Base-by-base conservation (phyloP, 1,140 invertebrate species). In the Semibalanus balanoides region DNA sequence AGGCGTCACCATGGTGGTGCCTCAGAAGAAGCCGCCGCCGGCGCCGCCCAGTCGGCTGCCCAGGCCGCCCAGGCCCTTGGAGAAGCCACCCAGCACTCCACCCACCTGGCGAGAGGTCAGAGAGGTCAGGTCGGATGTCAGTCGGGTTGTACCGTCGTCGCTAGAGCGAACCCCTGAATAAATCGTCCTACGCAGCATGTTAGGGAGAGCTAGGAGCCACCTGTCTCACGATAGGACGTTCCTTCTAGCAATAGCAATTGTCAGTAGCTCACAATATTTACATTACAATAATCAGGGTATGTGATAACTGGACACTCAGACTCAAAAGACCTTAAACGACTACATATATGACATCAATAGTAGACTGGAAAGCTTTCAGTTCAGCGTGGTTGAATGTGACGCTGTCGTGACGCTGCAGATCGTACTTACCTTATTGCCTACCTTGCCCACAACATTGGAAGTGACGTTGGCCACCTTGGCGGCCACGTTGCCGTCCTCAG, bases 391-490 rank as follows among this genome's bases (percentile, higher is more conserved):
- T n/a, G n/a, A n/a, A n/a, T n/a, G n/a, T n/a, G n/a, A n/a, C n/a
- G n/a, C n/a, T n/a, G n/a, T n/a, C n/a, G n/a, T n/a, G n/a, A n/a
- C n/a, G n/a, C n/a, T n/a, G n/a, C n/a, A n/a, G n/a, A n/a, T n/a
- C n/a, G n/a, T 22, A 70, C 25, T 70, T 7, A 25, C 25, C 69
- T 70, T 70, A 28, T 90, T 91, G 79, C 91, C 91, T 81, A 94
- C 88, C 82, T 89, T 88, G 43, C 90, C 91, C 74, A 90, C 90
- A 77, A 92, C 90, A 79, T 91, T 90, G 74, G 89, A 89, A 31
- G 90, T 90, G 43, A 89, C 89, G 81, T 90, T 91, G 80, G 88
- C 88, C 31, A 91, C 85, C 81, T 90, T 90, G 31, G 86, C 85
- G 71, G 90, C 86, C 78, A 86, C 86, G 82, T 89, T 90, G 29